Evolutionary conservation across 2,888 invertebrate genomes (phyloP).

Genomic region (Caenorhabditis macrosperma): DNA sequence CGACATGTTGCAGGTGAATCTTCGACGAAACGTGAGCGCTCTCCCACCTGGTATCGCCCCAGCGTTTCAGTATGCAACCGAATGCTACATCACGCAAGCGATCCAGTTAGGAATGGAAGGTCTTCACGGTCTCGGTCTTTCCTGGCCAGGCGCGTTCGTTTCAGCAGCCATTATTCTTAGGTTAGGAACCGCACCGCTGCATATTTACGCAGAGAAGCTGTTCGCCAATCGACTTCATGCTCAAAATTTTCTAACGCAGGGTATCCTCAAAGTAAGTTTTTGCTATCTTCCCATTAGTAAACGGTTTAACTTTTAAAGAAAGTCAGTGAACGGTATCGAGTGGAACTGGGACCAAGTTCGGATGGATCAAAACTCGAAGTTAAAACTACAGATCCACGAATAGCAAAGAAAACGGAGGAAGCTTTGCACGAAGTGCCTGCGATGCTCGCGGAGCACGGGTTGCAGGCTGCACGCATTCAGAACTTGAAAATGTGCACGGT

Average conservation of each 20-base stretch:
- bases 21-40: constrained; percentile 45
- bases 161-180: constrained; percentile 70
- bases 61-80: constrained; percentile 72
- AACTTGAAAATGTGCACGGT: constrained; percentile 76
- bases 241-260: constrained; percentile 71
- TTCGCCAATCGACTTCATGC: constrained; percentile 75
- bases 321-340: constrained; percentile 67
- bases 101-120: constrained; percentile 75
- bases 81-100: constrained; percentile 74
- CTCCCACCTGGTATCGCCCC: constrained; percentile 65
- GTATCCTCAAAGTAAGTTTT: constrained; percentile 66
- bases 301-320: too few species aligned
- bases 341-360: constrained; percentile 66
- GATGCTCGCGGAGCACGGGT: constrained; percentile 66
- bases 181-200: constrained; percentile 72
- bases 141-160: constrained; percentile 73
- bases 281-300: neutral
- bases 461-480: constrained; percentile 74
- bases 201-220: constrained; percentile 75
- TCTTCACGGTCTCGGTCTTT: constrained; percentile 69
- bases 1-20: neutral
- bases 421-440: constrained; percentile 62
- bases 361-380: constrained; percentile 66
- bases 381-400: constrained; percentile 52
- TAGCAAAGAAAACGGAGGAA: constrained; percentile 36